Percentiles rank a stretch among this genome's conserved stretches.
These are phyloP conservation scores for Polietes domitor DNA, from an alignment of 2,888 invertebrate genomes.

Conservation along the genomic window DNA sequence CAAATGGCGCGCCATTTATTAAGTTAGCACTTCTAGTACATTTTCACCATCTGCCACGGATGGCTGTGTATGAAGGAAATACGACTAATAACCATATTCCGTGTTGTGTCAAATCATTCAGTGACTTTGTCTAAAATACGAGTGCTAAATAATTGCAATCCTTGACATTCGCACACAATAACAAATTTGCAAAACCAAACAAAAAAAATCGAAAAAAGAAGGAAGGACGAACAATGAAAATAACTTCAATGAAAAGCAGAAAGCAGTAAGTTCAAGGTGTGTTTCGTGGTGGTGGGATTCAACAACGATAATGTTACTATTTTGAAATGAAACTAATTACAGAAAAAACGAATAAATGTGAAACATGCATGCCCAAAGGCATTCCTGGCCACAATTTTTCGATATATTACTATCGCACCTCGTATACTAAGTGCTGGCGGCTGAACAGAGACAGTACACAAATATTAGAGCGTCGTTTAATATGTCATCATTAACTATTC, in stretches of 20 bases:
- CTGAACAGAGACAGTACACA: too few relatives aligned
- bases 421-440: background rate
- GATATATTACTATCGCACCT: slow-evolving; percentile 2
- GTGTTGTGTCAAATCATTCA: slow-evolving; percentile 22
- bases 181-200: background rate
- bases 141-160: background rate
- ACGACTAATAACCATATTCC: background rate
- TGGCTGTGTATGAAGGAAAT: too few relatives aligned
- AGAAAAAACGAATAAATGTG: background rate
- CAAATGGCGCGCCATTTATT: too few relatives aligned
- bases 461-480: too few relatives aligned
- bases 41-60: too few relatives aligned
- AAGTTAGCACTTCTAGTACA: too few relatives aligned
- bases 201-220: background rate
- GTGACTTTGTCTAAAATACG: background rate
- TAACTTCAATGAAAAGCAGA: background rate
- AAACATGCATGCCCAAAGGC: background rate
- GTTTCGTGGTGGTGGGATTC: slow-evolving; percentile 14
- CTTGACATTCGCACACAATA: slow-evolving; percentile 18
- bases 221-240: background rate
- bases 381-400: slow-evolving; percentile 3
- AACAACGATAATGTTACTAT: slow-evolving; percentile 12
- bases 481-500: slow-evolving; percentile 6
- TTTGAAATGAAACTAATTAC: slow-evolving; percentile 2
- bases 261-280: slow-evolving; percentile 19